Percentiles rank a stretch among this genome's conserved stretches.
Conservation (phyloP, 2,888 invertebrate genomes). For the Dryocosmus kuriphilus region DNA sequence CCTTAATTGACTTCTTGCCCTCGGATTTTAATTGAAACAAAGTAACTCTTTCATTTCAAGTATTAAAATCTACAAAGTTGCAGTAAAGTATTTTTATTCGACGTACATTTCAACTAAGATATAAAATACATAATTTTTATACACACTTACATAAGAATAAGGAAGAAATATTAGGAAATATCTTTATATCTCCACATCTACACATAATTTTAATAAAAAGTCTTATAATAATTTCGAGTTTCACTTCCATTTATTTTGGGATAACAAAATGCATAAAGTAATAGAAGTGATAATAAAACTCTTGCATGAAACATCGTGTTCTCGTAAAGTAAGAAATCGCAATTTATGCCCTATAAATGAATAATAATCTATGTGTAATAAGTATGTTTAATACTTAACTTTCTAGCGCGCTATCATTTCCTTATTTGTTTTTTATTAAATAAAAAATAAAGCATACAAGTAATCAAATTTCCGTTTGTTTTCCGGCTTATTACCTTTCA, state of each 20-base stretch:
- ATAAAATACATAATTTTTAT: not conserved
- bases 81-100: not conserved
- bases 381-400: conserved; percentile 21
- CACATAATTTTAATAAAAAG: not conserved
- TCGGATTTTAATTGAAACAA: conserved; percentile 14
- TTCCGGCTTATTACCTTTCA: not conserved
- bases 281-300: not conserved
- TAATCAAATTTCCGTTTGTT: not conserved
- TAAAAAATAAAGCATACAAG: not conserved
- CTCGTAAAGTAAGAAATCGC: not conserved
- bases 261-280: not conserved
- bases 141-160: too few species aligned
- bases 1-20: conserved; percentile 7
- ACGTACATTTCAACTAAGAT: not conserved
- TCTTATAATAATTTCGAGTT: not conserved
- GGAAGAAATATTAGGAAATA: not conserved
- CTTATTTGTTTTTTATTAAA: not conserved
- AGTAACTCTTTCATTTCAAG: not conserved
- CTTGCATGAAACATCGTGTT: not conserved
- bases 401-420: not conserved
- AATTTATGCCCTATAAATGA: not conserved
- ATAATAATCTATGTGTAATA: conserved; percentile 9
- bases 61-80: not conserved
- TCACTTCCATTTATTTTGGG: not conserved
- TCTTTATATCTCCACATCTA: too few species aligned